Conservation (phyloP, 2,797 vertebrate species). For the Xenops minutus region DNA sequence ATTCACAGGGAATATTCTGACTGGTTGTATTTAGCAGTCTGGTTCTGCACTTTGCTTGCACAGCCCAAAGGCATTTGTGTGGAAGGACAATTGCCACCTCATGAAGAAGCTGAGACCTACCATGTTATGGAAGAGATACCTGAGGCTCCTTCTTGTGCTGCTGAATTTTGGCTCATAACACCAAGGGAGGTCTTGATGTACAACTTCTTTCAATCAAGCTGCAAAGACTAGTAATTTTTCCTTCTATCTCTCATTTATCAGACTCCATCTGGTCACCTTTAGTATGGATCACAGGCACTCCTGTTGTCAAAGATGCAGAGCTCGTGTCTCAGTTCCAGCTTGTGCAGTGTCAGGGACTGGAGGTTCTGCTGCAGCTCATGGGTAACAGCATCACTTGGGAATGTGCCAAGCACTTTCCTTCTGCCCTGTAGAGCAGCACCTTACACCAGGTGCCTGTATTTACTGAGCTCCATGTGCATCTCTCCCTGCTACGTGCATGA, state of each 20-base stretch:
- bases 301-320: background rate
- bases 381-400: background rate
- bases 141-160: background rate
- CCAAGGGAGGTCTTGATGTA: background rate
- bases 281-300: background rate
- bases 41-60: background rate
- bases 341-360: accelerated
- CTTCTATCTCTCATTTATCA: background rate
- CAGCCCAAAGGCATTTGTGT: background rate
- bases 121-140: accelerated
- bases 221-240: background rate
- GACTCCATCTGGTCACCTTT: background rate
- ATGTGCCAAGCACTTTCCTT: accelerated
- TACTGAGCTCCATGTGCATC: accelerated
- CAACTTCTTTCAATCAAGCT: background rate
- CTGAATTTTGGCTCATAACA: background rate
- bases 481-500: background rate
- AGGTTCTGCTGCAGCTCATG: background rate
- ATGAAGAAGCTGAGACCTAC: background rate
- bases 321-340: background rate
- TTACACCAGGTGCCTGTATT: accelerated
- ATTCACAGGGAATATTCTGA: background rate
- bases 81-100: background rate
- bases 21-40: background rate
- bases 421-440: background rate